phyloP scores from a whole-genome alignment of 2,888 invertebrate species.

The Stratiomys singularior region DNA sequence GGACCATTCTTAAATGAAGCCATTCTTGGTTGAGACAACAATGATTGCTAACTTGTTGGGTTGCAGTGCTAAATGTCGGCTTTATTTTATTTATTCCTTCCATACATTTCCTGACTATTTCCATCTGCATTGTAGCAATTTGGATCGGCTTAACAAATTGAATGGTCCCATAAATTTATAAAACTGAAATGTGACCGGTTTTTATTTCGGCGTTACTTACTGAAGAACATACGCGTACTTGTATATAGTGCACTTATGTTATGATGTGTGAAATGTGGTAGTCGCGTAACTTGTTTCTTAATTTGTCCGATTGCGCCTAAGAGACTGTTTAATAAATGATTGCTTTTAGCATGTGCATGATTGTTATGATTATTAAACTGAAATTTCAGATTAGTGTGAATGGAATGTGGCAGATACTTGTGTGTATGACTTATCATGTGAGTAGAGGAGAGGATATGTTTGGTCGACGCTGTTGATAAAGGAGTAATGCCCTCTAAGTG shows the following conservation, averaged over 20 bases:
- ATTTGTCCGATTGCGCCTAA: constrained; percentile 7
- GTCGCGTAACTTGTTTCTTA: constrained; percentile 24
- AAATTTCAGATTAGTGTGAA: constrained; percentile 4
- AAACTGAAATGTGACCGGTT: constrained; percentile 16
- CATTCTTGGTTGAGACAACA: neutral
- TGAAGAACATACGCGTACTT: neutral
- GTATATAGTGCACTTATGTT: neutral
- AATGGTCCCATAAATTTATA: constrained; percentile 26
- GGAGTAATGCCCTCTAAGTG: no score
- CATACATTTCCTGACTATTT: neutral
- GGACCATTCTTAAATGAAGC: neutral
- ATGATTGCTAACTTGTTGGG: neutral
- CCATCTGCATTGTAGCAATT: neutral
- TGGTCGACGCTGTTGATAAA: no score
- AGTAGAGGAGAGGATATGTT: no score
- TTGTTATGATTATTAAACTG: constrained; percentile 6
- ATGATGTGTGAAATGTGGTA: constrained; percentile 8
- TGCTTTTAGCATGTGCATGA: constrained; percentile 2
- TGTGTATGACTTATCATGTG: no score
- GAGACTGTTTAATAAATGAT: neutral
- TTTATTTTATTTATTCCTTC: neutral
- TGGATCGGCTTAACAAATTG: neutral
- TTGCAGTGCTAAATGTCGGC: neutral
- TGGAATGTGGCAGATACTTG: neutral
- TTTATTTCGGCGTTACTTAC: neutral